A percentile compares a stretch with the other conserved stretches of the same genome.
These are phyloP conservation scores for Mycetomoellerius zeteki DNA, from an alignment of 1,140 invertebrate genomes.

Conservation along the genomic window DNA sequence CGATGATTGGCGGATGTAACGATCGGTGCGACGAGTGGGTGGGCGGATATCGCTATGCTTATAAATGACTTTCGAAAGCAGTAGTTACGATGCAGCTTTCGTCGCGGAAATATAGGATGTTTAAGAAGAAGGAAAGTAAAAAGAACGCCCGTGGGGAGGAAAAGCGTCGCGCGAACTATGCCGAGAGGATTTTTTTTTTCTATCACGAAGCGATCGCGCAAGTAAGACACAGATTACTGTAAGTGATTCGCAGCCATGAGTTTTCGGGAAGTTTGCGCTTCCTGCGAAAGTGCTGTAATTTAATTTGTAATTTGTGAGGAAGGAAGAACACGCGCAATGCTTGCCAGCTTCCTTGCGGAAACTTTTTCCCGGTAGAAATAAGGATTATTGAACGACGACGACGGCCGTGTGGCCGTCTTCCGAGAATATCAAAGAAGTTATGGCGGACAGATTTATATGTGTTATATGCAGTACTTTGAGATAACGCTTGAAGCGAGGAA, in stretches of 20 bases:
- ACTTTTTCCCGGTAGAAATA: conserved; percentile 36
- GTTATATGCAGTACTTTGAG: conserved; percentile 52
- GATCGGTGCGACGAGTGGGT: conserved; percentile 48
- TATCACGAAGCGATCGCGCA: conserved; percentile 4
- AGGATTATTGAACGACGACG: conserved; percentile 60
- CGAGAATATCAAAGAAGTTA: conserved; percentile 63
- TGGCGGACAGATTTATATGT: conserved; percentile 52
- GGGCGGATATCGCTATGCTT: conserved; percentile 51
- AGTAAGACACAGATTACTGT: conserved; percentile 13
- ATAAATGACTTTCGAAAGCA: conserved; percentile 43
- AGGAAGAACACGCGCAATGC: conserved; percentile 22
- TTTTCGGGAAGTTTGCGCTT: conserved; percentile 45
- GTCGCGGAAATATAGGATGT: conserved; percentile 2
- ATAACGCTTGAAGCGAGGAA: conserved; percentile 39
- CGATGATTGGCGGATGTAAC: conserved; percentile 60
- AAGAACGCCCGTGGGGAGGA: not conserved
- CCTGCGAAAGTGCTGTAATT: conserved; percentile 20
- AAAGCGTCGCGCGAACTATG: not conserved
- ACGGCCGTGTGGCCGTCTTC: conserved; percentile 27
- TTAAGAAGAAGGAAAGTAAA: not conserved
- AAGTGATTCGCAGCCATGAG: conserved; percentile 35
- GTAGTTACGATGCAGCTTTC: conserved; percentile 27
- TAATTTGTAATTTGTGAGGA: conserved; percentile 48
- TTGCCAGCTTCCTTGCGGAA: not conserved
- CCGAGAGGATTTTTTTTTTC: not conserved